Evolutionary conservation across 2,888 invertebrate genomes (phyloP).

Genomic region (Serrognathus titanus): DNA sequence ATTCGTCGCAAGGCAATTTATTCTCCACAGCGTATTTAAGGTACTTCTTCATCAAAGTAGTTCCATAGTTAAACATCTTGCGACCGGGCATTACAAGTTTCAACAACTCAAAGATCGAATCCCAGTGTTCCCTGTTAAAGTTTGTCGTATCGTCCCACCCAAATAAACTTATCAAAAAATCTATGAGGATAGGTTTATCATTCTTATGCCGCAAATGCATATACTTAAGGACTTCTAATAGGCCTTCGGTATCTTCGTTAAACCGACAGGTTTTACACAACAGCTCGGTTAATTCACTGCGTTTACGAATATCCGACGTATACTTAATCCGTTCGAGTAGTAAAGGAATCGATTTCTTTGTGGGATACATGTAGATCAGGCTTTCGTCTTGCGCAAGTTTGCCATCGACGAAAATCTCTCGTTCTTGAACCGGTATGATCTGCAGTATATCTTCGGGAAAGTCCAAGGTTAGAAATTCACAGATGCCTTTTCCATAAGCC

Average conservation of each 20-base stretch:
- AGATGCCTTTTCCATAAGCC: constrained; percentile 1
- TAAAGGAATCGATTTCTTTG: constrained; percentile 2
- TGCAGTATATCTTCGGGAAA: not conserved
- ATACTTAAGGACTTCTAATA: constrained; percentile 4
- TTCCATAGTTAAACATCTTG: no score
- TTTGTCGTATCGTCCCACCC: constrained; percentile 1
- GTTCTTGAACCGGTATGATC: not conserved
- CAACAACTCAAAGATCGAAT: not conserved
- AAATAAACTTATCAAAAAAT: not conserved
- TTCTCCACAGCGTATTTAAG: no score
- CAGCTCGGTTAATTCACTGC: not conserved
- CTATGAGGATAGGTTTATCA: not conserved
- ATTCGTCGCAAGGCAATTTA: no score
- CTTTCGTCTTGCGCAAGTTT: constrained; percentile 5
- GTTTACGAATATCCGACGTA: constrained; percentile 4
- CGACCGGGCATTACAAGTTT: no score
- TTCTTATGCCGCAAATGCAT: constrained; percentile 6
- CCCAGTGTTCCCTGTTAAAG: constrained; percentile 8
- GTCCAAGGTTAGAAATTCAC: not conserved
- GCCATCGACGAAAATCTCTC: not conserved
- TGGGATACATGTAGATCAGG: not conserved
- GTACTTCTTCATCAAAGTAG: no score
- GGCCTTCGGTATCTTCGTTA: not conserved
- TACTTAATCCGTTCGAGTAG: constrained; percentile 6
- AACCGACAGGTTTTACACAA: constrained; percentile 2